Percentiles rank a stretch among this genome's conserved stretches.
Conservation (phyloP, 1,140 invertebrate species). For the Achatina immaculata region DNA sequence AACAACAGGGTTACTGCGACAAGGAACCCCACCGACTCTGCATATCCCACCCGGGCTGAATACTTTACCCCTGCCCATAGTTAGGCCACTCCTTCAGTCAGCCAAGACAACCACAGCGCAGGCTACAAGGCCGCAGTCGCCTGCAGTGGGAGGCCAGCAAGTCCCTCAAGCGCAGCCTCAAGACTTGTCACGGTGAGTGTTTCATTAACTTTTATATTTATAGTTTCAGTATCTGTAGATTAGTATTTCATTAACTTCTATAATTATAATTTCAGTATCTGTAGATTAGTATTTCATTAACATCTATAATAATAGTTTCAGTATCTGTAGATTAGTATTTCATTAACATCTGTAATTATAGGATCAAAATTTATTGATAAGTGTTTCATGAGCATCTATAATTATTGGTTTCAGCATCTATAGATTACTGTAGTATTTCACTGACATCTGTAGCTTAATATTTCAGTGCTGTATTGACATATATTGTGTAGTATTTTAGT, state of each 20-base stretch:
- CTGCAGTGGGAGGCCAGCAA: background rate
- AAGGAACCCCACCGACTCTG: background rate
- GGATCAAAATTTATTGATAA: too few species aligned
- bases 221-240: too few species aligned
- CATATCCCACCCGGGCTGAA: background rate
- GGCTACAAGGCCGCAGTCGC: slow-evolving; percentile 12
- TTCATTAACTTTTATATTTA: too few species aligned
- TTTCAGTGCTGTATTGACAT: too few species aligned
- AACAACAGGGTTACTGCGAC: background rate
- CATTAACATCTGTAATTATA: too few species aligned
- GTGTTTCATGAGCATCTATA: too few species aligned
- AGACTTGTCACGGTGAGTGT: background rate
- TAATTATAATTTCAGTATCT: too few species aligned
- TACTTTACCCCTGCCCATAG: slow-evolving; percentile 7
- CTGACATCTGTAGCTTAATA: too few species aligned
- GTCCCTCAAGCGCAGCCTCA: background rate
- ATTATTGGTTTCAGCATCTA: too few species aligned
- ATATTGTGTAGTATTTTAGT: too few species aligned
- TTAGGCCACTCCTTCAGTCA: background rate
- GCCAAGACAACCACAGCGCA: slow-evolving; percentile 5
- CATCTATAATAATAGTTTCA: background rate
- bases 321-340: background rate
- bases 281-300: background rate
- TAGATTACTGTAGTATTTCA: too few species aligned
- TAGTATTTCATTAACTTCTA: background rate